Base-by-base conservation (phyloP, 2,888 invertebrate species). In the Machimus atricapillus region DNA sequence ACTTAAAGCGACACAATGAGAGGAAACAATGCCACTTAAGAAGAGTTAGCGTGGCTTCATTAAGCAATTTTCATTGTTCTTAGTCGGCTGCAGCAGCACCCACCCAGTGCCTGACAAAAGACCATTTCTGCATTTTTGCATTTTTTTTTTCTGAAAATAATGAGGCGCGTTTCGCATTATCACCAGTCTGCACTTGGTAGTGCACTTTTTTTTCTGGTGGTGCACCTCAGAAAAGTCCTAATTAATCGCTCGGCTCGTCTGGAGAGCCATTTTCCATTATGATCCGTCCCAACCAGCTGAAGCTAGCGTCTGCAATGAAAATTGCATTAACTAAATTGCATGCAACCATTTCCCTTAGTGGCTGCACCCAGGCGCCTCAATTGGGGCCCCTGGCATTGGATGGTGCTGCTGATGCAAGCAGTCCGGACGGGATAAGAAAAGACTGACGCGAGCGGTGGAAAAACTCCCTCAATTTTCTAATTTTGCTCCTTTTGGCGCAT, bases 381-480 rank as follows among this genome's bases (percentile, higher is more conserved):
- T 58, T 82, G 66, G 56, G 40, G 76, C 27, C 40, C 40, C 74
- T 23, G 23, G 16, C 40, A 7, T 34, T 34, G 19, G 76, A 82
- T 56, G 27, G 23, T 31, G 52, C 16, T 52, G 46, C 27, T 56
- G 27, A 52, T 31, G 52, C 43, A 52, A n/a, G 46, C 46, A 79
- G 31, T 31, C 52, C 37, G 40, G 52, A 37, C 37, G 58, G 23
- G 31, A 37, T 82, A 66, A 58, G 66, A 82, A 82, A 58, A 34
- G 52, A 52, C 52, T 52, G 52, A 19, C n/a, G 19, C 40, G 16
- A 37, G 31, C 27, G 56, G n/a, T 66, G 66, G 66, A 46, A 16
- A 52, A 82, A 82, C 58, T 58, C 82, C 66, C 58, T 82, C 40
- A 82, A 82, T 82, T 82, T 58, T 82, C 82, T 82, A 82, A 82